Conservation (phyloP, 2,797 vertebrate genomes). For the Enteromius trimaculatus region DNA sequence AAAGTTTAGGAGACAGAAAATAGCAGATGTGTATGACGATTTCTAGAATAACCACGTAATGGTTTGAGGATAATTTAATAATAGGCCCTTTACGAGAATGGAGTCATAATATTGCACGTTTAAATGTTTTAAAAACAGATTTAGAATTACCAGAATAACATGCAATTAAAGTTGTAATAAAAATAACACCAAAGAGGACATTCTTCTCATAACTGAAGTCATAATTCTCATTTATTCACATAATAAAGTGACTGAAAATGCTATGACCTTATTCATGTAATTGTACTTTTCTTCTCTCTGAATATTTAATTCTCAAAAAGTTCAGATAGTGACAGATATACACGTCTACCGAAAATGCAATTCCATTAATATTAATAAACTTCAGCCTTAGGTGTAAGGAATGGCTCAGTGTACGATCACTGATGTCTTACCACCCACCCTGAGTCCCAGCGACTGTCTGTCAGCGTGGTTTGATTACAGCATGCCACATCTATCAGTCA, state of each 20-base stretch:
- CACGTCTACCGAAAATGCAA: no score
- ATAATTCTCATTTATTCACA: not conserved
- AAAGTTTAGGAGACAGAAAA: not conserved
- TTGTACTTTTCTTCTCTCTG: no score
- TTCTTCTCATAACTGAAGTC: not conserved
- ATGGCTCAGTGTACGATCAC: not conserved
- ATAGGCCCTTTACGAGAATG: not conserved
- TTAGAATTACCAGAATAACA: not conserved
- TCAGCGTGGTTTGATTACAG: slow-evolving; percentile 58
- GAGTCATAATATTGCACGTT: not conserved
- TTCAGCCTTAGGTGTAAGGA: not conserved
- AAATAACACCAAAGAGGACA: not conserved
- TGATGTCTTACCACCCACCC: slow-evolving; percentile 13
- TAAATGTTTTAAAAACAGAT: slow-evolving; percentile 2
- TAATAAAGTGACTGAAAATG: not conserved
- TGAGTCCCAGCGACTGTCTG: slow-evolving; percentile 26
- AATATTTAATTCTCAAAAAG: not conserved
- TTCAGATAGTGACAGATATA: no score
- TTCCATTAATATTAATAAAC: no score
- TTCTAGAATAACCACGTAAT: not conserved
- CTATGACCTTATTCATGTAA: not conserved
- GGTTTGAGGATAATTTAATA: slow-evolving; percentile 9
- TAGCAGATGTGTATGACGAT: not conserved
- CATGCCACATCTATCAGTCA: slow-evolving; percentile 58
- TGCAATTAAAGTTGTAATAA: not conserved